Conservation (phyloP, 2,888 invertebrate genomes). For the Pheosia gnoma region DNA sequence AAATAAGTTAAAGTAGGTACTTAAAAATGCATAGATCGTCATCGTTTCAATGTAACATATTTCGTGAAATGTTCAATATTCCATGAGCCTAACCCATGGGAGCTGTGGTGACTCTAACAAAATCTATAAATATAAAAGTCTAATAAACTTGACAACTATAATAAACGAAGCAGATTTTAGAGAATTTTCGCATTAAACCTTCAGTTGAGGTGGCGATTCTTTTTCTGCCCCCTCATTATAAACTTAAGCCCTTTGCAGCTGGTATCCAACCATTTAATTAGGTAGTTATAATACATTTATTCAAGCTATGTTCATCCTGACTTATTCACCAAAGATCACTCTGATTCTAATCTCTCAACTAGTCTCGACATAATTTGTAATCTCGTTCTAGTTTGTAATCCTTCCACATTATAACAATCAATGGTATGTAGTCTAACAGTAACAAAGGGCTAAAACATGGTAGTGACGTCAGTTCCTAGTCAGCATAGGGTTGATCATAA, state of each 20-base stretch:
- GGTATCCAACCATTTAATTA: too few relatives aligned
- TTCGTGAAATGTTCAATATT: conserved; percentile 1
- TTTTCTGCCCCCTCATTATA: not conserved
- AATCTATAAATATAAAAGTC: not conserved
- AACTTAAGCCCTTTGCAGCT: not conserved
- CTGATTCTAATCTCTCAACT: too few relatives aligned
- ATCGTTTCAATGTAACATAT: conserved; percentile 9
- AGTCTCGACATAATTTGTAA: too few relatives aligned
- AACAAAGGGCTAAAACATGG: not conserved
- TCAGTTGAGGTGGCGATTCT: too few relatives aligned
- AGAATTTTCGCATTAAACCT: too few relatives aligned
- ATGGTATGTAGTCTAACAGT: conserved; percentile 11
- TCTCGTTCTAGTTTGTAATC: not conserved
- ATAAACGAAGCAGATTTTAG: too few relatives aligned
- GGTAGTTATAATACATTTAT: too few relatives aligned
- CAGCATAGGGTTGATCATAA: conserved; percentile 96
- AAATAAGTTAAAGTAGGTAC: conserved; percentile 16
- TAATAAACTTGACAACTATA: too few relatives aligned
- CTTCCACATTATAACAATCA: not conserved
- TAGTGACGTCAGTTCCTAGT: conserved; percentile 67
- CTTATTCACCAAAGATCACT: too few relatives aligned
- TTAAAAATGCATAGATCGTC: conserved; percentile 41
- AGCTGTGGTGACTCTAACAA: not conserved
- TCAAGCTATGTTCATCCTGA: too few relatives aligned
- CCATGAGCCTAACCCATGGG: not conserved